A percentile compares a stretch with the other conserved stretches of the same genome.
These are phyloP conservation scores for Pterophyllum scalare DNA, from an alignment of 2,113 vertebrate genomes.

Conservation along the genomic window DNA sequence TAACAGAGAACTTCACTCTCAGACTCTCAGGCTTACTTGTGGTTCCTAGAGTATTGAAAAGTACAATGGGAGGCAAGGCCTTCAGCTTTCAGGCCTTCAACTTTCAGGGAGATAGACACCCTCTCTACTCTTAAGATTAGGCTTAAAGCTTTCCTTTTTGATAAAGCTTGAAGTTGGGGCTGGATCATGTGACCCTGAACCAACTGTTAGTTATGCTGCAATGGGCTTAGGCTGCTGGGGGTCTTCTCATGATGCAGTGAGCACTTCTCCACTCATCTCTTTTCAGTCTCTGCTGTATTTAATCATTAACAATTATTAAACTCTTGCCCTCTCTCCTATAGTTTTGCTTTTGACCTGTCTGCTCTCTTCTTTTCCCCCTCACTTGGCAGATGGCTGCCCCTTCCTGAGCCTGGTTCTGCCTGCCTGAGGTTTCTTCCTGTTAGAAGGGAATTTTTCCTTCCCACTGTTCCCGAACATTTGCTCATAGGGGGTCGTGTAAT, in stretches of 20 bases:
- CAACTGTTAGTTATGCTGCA: no score
- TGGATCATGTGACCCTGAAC: no score
- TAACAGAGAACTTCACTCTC: neutral
- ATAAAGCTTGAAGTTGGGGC: neutral
- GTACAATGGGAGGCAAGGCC: neutral
- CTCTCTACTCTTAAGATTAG: neutral
- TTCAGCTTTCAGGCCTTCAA: fast-evolving
- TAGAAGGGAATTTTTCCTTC: neutral
- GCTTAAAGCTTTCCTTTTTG: neutral
- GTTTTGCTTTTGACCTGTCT: neutral
- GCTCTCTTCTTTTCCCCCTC: neutral
- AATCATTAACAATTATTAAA: neutral
- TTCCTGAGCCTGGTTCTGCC: neutral
- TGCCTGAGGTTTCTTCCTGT: neutral
- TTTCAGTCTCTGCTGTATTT: neutral
- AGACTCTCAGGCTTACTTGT: neutral
- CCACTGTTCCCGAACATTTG: neutral
- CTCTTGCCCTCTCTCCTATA: neutral
- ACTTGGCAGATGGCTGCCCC: neutral
- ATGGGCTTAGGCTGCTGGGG: neutral
- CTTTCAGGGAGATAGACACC: neutral
- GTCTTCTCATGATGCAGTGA: neutral
- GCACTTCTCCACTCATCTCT: neutral
- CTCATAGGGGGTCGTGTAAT: neutral
- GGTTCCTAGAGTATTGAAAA: neutral